Conservation (phyloP, 1,140 invertebrate species). For the Diabrotica virgifera region DNA sequence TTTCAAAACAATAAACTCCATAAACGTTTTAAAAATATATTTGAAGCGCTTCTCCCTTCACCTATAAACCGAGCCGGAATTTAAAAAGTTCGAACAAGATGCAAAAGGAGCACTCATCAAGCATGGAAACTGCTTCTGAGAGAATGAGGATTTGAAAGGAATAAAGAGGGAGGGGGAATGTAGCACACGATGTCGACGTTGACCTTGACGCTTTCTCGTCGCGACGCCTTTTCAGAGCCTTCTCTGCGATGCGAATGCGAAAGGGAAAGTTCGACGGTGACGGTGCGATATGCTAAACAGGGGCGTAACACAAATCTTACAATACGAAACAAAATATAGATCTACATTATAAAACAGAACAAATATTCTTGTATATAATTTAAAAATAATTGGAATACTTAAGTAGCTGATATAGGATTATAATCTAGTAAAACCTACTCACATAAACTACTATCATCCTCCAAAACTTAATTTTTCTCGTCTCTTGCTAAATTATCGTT, state of each 20-base stretch:
- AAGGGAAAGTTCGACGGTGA: constrained; percentile 13
- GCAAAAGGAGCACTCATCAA: constrained; percentile 9
- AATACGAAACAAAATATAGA: neutral
- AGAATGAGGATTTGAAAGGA: constrained; percentile 6
- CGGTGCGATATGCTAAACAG: constrained; percentile 3
- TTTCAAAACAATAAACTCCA: no score
- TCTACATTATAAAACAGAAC: no score
- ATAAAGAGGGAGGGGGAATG: neutral
- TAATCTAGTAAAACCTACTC: no score
- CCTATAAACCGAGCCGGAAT: no score
- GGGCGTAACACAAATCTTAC: neutral
- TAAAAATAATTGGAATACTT: no score
- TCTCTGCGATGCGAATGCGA: constrained; percentile 14
- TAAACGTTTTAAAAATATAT: no score
- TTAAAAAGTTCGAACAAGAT: neutral
- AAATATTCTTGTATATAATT: no score
- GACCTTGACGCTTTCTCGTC: constrained; percentile 18
- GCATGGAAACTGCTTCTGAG: constrained; percentile 8
- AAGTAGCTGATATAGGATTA: no score
- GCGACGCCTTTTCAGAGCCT: constrained; percentile 19
- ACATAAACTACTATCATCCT: no score
- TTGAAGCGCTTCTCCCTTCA: no score
- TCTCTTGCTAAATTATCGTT: no score
- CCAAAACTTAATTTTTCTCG: no score
- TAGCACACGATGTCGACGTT: constrained; percentile 7